Evolutionary conservation across 2,888 invertebrate genomes (phyloP), one percentile per base, ranked within the genome.

Genomic region (Drosophila atripex): DNA sequence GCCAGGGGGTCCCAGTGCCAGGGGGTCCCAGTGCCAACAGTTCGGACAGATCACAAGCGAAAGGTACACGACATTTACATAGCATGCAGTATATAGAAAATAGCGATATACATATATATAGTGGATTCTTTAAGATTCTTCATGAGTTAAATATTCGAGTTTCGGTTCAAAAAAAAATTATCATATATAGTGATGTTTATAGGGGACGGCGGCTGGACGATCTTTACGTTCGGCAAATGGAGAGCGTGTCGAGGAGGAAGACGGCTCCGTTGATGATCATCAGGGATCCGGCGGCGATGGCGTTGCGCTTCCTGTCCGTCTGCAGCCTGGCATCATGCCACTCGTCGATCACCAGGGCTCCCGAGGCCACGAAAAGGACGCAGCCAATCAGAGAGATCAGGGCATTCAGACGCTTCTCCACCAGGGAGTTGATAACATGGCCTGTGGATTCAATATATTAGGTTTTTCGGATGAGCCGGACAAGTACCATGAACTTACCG

Each of bases 221-320:
- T 64, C 79, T 83, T 90, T 90, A 91, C 89, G 91, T 88, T 88
- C 90, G 82, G 80, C 87, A 91, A 63, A 90, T 90, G 60, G 87
- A 90, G 38, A 90, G 76, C n/a, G 90, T 90, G 35, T 90, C 90
- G 76, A 90, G 71, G 0, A 90, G 68, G 72, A 90, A 90, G 70
- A 91, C 90, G 25, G 87, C 89, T 3, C 90, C 91, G 57, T 90
- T 90, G 77, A 90, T 90, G 73, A 90, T 90, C 90, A 90, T 90
- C 76, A 90, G 57, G 0, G 90, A 88, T 4, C 90, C 91, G 18
- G 90, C 89, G 28, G 90, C 90, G 4, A 91, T 73, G 14, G 90
- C 89, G 51, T 90, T 88, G 30, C 90, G 90, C 76, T 90, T 91
- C 60, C 76, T 74, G 5, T 90, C 90, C 66, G 84, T 86, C 63